Base-by-base conservation (phyloP, 2,888 invertebrate species). In the Xestia xanthographa region DNA sequence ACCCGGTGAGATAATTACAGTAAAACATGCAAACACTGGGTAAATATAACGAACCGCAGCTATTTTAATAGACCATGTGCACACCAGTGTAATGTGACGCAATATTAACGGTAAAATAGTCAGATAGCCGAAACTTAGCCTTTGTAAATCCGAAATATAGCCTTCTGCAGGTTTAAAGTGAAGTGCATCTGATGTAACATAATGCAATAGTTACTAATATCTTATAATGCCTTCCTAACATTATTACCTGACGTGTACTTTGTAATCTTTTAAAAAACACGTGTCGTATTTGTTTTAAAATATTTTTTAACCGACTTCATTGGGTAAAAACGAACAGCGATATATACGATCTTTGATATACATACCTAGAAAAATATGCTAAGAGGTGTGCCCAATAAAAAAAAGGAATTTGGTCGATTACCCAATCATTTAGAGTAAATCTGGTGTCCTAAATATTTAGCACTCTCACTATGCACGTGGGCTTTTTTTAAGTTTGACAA, bases 121-220 rank as follows among this genome's bases (percentile, higher is more conserved):
- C 17, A 74, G 17, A 71, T 26, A 66, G 20, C 43, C 56, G 26
- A 75, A 80, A 65, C 17, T 50, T n/a, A 71, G 71, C 65, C 80
- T 80, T 65, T 72, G n/a, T 56, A 38, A 14, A 50, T 43, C 34
- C 50, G 11, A 73, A 74, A 72, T 53, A 65, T 26, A 73, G 62
- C 73, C 77, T 80, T 72, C 45, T 26, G 20, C 29, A 65, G 12
- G 43, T 45, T 63, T 63, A 50, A 50, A 50, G 34, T 41, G n/a
- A 63, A 71, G 48, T 53, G 3, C 1, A 22, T 69, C 82, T 83
- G 82, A 85, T 74, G 85, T 72, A 83, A 85, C 63, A 48, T 53
- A 66, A 20, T 71, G 53, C 53, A 73, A 74, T 53, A 66, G 26
- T 75, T 75, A 75, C 53, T 29, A 72, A 58, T 65, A 34, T 53